Evolutionary conservation across 2,888 invertebrate species (phyloP).

Genomic region (Andrena haemorrhoa): DNA sequence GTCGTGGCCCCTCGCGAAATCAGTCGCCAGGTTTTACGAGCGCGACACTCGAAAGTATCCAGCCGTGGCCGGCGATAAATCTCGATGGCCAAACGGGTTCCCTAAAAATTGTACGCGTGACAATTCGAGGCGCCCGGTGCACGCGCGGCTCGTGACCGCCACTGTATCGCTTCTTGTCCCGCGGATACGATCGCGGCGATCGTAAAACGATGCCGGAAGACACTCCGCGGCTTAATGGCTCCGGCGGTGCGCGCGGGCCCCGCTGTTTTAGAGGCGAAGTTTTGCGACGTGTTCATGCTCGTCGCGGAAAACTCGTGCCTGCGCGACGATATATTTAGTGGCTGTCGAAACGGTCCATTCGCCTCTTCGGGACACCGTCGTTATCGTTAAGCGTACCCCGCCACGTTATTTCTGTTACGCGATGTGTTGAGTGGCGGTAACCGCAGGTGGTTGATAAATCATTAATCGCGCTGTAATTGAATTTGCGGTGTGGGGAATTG

Average conservation of each 20-base stretch:
- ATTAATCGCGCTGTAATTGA: conserved; percentile 39
- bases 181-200: conserved; percentile 33
- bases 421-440: conserved; percentile 1
- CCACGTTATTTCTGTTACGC: conserved; percentile 25
- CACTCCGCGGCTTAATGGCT: conserved; percentile 12
- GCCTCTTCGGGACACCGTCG: conserved; percentile 7
- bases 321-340: conserved; percentile 30
- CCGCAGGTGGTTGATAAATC: conserved; percentile 51
- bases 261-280: conserved; percentile 27
- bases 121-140: conserved; percentile 12
- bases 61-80: conserved; percentile 22
- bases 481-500: conserved; percentile 3
- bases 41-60: conserved; percentile 28
- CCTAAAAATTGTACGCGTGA: conserved; percentile 45
- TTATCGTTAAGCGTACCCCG: conserved; percentile 19
- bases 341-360: conserved; percentile 20
- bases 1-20: neutral
- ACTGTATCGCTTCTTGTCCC: conserved; percentile 38
- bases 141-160: neutral
- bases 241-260: neutral
- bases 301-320: neutral
- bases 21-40: conserved; percentile 27
- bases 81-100: conserved; percentile 18
- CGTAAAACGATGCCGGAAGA: conserved; percentile 44
- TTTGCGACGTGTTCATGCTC: conserved; percentile 20